Evolutionary conservation across 2,888 invertebrate species (phyloP).

Genomic region (Hyles lineata): DNA sequence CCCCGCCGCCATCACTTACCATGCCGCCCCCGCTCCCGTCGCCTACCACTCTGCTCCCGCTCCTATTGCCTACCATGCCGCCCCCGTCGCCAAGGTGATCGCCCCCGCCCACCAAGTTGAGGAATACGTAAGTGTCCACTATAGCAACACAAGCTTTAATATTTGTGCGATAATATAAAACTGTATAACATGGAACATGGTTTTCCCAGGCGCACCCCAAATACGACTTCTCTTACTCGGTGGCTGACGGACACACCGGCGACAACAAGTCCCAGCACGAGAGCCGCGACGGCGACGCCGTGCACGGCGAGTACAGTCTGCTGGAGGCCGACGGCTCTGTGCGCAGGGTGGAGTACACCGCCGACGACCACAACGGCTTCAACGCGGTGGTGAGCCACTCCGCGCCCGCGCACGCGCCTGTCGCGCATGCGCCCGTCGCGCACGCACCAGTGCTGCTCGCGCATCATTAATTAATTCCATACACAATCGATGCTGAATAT

Average conservation of each 20-base stretch:
- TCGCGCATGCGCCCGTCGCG: conserved; percentile 45
- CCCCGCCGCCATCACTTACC: conserved; percentile 46
- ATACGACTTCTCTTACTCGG: conserved; percentile 82
- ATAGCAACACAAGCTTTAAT: background rate
- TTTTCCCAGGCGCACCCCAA: conserved; percentile 81
- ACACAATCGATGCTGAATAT: background rate
- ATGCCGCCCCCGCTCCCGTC: conserved; percentile 46
- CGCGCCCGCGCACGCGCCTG: conserved; percentile 59
- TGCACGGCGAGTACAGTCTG: conserved; percentile 83
- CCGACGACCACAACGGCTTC: conserved; percentile 79
- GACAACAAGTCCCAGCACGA: conserved; percentile 86
- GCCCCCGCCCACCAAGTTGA: conserved; percentile 58
- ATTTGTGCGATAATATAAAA: background rate
- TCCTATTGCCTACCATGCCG: conserved; percentile 45
- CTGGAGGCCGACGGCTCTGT: conserved; percentile 82
- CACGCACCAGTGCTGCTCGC: conserved; percentile 55
- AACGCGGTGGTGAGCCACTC: conserved; percentile 78
- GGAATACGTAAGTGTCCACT: conserved; percentile 61
- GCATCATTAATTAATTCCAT: conserved; percentile 50
- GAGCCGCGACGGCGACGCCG: conserved; percentile 77
- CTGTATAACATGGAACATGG: conserved; percentile 11
- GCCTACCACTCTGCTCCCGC: conserved; percentile 49
- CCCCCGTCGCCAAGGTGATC: conserved; percentile 53
- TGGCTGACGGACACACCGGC: conserved; percentile 84
- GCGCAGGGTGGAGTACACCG: conserved; percentile 84